Evolutionary conservation across 1,140 invertebrate species (phyloP).

Genomic region (Aphidius ervi): DNA sequence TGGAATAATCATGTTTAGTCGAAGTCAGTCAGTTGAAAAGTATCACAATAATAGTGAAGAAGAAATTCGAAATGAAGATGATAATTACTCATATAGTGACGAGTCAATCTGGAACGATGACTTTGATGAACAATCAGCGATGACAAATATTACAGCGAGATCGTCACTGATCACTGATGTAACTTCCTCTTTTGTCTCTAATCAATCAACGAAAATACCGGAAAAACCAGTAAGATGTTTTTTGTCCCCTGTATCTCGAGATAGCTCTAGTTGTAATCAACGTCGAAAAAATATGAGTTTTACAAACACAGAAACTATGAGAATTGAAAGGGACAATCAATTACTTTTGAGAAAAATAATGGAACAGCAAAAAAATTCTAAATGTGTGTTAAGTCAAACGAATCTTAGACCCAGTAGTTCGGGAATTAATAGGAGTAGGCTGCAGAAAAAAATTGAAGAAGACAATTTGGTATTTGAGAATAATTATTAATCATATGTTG

Average conservation of each 20-base stretch:
- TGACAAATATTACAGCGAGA: conserved; percentile 24
- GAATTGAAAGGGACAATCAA: conserved; percentile 52
- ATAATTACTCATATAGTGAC: conserved; percentile 32
- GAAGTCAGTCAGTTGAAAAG: conserved; percentile 10
- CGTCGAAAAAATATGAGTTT: conserved; percentile 50
- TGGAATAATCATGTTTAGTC: background rate
- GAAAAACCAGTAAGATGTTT: conserved; percentile 9
- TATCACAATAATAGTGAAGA: conserved; percentile 15
- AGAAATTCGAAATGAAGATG: conserved; percentile 23
- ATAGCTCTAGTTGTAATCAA: background rate
- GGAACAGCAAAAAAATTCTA: conserved; percentile 35
- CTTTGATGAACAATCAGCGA: conserved; percentile 31
- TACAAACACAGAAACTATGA: conserved; percentile 46
- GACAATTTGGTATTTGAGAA: conserved; percentile 36
- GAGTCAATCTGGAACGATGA: conserved; percentile 37
- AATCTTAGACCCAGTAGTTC: conserved; percentile 33
- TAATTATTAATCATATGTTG: conserved; percentile 2
- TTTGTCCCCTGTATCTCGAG: conserved; percentile 15
- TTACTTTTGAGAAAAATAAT: conserved; percentile 50
- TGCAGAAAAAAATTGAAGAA: conserved; percentile 41
- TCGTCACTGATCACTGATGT: conserved; percentile 20
- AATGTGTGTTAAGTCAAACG: conserved; percentile 16
- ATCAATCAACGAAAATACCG: background rate
- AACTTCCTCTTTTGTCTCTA: background rate
- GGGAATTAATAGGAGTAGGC: conserved; percentile 41